Percentiles rank a stretch among this genome's conserved stretches.
Evolutionary conservation across 2,888 invertebrate genomes (phyloP).

Genomic region (Troides oblongomaculatus): DNA sequence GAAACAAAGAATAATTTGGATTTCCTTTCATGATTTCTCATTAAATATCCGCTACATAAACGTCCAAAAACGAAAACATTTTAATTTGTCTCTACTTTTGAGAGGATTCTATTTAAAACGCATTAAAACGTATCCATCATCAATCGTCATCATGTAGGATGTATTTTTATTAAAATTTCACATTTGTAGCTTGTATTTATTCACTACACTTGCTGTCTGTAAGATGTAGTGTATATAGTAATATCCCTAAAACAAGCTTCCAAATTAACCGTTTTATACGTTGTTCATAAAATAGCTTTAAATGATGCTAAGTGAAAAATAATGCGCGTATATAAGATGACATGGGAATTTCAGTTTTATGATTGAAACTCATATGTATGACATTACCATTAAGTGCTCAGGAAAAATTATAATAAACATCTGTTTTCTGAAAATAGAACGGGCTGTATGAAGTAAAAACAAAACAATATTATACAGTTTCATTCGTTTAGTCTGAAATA

Average conservation of each 20-base stretch:
- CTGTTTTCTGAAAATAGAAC: slow-evolving; percentile 17
- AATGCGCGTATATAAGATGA: not conserved
- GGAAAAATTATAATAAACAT: slow-evolving; percentile 22
- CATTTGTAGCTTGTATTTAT: too few species aligned
- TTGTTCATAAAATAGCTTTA: not conserved
- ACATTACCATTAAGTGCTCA: slow-evolving; percentile 19
- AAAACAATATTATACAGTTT: not conserved
- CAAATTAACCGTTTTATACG: not conserved
- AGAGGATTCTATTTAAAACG: too few species aligned
- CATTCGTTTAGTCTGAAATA: not conserved
- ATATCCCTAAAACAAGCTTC: not conserved
- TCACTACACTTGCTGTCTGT: too few species aligned
- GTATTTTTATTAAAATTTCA: not conserved
- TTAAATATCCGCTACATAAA: not conserved
- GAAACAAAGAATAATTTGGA: slow-evolving; percentile 33
- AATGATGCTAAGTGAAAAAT: slow-evolving; percentile 12
- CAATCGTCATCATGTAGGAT: not conserved
- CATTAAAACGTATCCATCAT: not conserved
- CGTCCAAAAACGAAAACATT: not conserved
- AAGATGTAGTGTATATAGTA: too few species aligned
- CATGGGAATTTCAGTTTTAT: not conserved
- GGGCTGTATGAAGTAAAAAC: slow-evolving; percentile 6
- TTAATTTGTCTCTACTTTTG: too few species aligned
- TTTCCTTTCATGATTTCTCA: not conserved
- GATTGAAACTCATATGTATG: slow-evolving; percentile 11